Conservation (phyloP, 2,888 invertebrate species). For the Odontothrips loti region DNA sequence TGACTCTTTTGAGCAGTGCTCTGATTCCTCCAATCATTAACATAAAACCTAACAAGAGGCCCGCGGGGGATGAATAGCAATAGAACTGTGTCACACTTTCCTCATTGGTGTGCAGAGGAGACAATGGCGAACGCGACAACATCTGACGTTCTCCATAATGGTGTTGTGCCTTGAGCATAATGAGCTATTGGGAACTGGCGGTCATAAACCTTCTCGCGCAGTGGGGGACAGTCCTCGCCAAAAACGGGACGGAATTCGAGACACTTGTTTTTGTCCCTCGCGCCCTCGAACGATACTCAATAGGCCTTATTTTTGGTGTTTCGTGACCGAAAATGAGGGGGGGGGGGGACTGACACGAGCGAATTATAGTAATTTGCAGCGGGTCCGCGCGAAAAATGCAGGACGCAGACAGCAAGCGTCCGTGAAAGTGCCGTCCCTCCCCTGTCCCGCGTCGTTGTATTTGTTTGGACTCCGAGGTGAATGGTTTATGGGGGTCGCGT, state of each 20-base stretch:
- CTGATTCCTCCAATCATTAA: neutral
- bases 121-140: neutral
- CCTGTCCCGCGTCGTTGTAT: no score
- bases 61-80: no score
- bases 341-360: no score
- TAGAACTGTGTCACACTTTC: no score
- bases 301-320: no score
- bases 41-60: neutral
- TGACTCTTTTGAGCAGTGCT: neutral
- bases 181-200: constrained; percentile 19
- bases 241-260: neutral
- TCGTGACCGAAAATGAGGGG: no score
- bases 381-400: no score
- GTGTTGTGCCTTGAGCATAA: constrained; percentile 17
- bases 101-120: neutral
- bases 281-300: no score
- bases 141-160: neutral
- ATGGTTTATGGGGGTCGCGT: neutral
- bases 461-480: neutral
- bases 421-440: neutral
- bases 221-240: neutral
- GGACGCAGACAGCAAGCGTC: neutral
- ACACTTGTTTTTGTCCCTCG: no score
- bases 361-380: no score
- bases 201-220: neutral